Evolutionary conservation across 2,113 vertebrate species (phyloP).

Genomic region (Festucalex cinctus): DNA sequence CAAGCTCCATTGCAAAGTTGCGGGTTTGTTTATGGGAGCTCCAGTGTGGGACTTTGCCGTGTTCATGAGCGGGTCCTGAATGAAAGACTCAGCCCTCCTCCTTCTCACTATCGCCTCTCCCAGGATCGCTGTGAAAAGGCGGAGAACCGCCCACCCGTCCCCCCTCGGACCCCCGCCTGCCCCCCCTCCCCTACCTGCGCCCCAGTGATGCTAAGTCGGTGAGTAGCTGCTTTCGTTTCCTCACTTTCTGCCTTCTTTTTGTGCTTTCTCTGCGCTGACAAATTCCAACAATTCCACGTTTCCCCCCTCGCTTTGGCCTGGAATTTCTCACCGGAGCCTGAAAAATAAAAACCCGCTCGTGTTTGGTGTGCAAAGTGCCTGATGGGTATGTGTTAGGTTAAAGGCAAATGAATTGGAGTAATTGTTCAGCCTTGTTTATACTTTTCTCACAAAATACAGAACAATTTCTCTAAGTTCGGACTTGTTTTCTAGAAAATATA

Average conservation of each 20-base stretch:
- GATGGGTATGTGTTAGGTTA: too few relatives aligned
- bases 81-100: constrained; percentile 55
- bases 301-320: neutral
- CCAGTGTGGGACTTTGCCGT: constrained; percentile 53
- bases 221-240: constrained; percentile 50
- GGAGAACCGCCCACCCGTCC: neutral
- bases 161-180: neutral
- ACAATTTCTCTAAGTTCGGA: too few relatives aligned
- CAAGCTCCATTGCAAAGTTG: constrained; percentile 60
- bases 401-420: too few relatives aligned
- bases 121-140: neutral
- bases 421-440: too few relatives aligned
- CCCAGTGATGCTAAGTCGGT: constrained; percentile 73
- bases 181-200: constrained; percentile 35
- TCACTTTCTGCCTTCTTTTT: constrained; percentile 20
- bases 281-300: neutral
- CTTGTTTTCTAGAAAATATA: too few relatives aligned
- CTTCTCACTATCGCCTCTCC: constrained; percentile 16
- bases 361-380: neutral
- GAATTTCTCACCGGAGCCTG: neutral
- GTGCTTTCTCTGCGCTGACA: constrained; percentile 1
- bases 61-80: constrained; percentile 16
- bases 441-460: too few relatives aligned
- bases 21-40: constrained; percentile 67
- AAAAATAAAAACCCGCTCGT: neutral